A percentile compares a stretch with the other conserved stretches of the same genome.
These are phyloP conservation scores for Indicator maculatus DNA, from an alignment of 2,113 vertebrate genomes.

Conservation along the genomic window DNA sequence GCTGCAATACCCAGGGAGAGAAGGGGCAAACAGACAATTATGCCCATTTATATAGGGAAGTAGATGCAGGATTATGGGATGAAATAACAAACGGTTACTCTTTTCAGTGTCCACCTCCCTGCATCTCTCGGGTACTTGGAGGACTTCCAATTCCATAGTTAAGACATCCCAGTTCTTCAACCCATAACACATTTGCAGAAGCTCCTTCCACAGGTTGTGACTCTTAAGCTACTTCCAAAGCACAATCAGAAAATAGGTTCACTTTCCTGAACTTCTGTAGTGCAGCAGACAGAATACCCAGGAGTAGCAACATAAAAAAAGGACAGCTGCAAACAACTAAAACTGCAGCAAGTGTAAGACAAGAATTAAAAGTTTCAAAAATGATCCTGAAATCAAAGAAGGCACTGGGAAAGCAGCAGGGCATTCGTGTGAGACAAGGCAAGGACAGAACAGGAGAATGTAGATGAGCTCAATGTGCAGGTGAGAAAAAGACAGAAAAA, in stretches of 20 bases:
- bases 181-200: background rate
- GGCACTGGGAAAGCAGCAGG: background rate
- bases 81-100: too few species aligned
- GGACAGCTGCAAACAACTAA: background rate
- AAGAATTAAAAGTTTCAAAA: background rate
- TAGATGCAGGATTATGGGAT: too few species aligned
- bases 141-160: too few species aligned
- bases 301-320: background rate
- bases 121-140: too few species aligned
- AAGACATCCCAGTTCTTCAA: too few species aligned
- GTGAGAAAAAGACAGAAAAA: background rate
- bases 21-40: too few species aligned
- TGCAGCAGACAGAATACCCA: rapidly evolving
- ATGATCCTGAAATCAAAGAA: background rate
- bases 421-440: rapidly evolving
- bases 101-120: too few species aligned
- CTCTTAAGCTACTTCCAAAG: background rate
- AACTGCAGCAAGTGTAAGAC: background rate
- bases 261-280: background rate
- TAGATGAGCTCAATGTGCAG: background rate
- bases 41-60: too few species aligned
- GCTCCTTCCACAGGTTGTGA: background rate
- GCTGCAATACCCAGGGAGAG: too few species aligned
- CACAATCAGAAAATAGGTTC: background rate
- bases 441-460: background rate